phyloP scores from a whole-genome alignment of 2,113 vertebrate genomes.

The Hippopotamus amphibius region DNA sequence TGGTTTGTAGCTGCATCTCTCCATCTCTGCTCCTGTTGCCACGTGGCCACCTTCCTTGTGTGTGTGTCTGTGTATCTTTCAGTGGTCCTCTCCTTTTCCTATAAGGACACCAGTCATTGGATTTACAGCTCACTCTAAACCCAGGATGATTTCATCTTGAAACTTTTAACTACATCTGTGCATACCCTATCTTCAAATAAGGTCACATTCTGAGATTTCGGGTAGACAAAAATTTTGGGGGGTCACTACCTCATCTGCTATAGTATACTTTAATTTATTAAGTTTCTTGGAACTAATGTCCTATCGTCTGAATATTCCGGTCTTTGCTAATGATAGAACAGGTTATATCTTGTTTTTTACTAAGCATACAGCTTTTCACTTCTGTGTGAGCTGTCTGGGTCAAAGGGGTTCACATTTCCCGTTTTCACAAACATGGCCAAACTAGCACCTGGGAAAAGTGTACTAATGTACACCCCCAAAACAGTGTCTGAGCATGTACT shows the following conservation, averaged over 20 bases:
- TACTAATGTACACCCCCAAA: background rate
- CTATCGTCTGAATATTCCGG: constrained; percentile 30
- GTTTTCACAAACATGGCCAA: background rate
- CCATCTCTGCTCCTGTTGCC: background rate
- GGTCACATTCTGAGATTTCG: background rate
- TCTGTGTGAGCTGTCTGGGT: background rate
- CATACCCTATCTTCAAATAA: background rate
- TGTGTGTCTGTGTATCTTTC: background rate
- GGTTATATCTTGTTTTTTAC: background rate
- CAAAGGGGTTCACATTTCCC: background rate
- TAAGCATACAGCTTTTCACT: background rate
- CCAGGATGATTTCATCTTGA: constrained; percentile 30
- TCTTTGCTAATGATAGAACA: background rate
- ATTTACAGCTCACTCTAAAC: background rate
- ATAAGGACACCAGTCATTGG: background rate
- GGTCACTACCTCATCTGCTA: too few species aligned
- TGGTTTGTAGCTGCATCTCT: background rate
- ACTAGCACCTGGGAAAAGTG: background rate
- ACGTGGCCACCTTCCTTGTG: background rate
- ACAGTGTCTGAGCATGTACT: background rate
- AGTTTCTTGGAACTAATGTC: background rate
- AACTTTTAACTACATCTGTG: background rate
- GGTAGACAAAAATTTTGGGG: background rate
- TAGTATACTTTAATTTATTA: background rate
- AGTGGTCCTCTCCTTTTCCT: background rate